Percentiles rank a stretch among this genome's conserved stretches.
Conservation (phyloP, 2,113 vertebrate species). For the Hyla sarda region DNA sequence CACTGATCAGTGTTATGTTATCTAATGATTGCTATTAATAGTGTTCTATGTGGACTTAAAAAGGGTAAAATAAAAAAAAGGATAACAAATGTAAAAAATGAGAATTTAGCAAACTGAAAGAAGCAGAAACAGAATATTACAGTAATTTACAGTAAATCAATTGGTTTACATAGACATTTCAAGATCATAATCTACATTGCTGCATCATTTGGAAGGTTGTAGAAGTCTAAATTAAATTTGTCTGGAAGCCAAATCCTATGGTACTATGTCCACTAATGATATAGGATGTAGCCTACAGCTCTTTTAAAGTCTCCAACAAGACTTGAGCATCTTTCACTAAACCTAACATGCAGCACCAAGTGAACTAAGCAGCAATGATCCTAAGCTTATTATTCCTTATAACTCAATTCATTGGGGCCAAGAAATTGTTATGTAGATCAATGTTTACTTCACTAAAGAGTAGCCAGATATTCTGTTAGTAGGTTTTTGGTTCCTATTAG, state of each 20-base stretch:
- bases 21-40: no score
- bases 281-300: neutral
- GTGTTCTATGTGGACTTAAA: no score
- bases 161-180: no score
- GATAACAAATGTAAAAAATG: no score
- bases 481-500: neutral
- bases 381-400: neutral
- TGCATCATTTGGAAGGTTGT: neutral
- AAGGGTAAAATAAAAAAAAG: no score
- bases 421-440: neutral
- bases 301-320: no score
- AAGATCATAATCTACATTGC: neutral
- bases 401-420: neutral
- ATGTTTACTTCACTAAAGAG: neutral
- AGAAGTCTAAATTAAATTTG: neutral
- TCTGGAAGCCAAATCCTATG: neutral
- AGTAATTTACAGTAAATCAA: neutral
- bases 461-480: neutral
- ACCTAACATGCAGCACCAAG: neutral
- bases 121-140: neutral
- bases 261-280: neutral
- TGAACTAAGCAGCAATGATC: neutral
- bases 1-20: no score
- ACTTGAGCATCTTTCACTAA: neutral
- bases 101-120: neutral